phyloP scores from a whole-genome alignment of 2,797 vertebrate genomes.

The Schizopygopsis pylzovi region DNA sequence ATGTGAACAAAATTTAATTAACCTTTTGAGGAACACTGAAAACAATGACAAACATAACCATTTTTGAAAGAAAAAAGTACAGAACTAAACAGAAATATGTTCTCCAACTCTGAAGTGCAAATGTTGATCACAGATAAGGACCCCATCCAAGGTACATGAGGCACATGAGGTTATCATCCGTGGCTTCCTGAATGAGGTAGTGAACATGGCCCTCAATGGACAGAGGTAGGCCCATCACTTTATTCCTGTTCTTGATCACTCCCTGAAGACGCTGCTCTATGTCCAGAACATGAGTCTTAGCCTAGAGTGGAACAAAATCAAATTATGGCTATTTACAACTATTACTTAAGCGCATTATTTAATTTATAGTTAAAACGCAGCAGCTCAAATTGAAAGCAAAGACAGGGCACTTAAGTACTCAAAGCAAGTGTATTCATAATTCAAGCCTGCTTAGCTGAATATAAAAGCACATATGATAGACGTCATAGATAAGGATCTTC shows the following conservation, averaged over 20 bases:
- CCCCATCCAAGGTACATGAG: slow-evolving; percentile 99
- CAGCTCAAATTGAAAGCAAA: slow-evolving; percentile 11
- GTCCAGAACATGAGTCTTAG: slow-evolving; percentile 96
- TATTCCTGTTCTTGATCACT: slow-evolving; percentile 95
- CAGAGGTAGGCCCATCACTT: slow-evolving; percentile 93
- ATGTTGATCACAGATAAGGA: slow-evolving; percentile 86
- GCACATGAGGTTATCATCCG: slow-evolving; percentile 92
- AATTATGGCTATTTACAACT: not conserved
- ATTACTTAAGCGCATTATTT: not conserved
- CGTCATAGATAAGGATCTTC: not conserved
- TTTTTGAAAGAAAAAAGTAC: not conserved
- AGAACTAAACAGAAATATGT: not conserved
- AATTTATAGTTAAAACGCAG: not conserved
- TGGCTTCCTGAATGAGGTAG: slow-evolving; percentile 97
- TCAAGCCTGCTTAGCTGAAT: not conserved
- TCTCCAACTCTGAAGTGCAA: slow-evolving; percentile 24
- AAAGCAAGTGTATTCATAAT: not conserved
- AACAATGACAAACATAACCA: slow-evolving; percentile 20
- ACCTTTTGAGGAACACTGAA: not conserved
- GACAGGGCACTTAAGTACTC: not conserved
- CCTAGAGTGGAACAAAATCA: slow-evolving; percentile 74
- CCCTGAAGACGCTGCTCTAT: slow-evolving; percentile 96
- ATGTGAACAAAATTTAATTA: slow-evolving; percentile 11
- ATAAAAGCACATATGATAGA: not conserved
- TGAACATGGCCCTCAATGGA: slow-evolving; percentile 98